Evolutionary conservation across 2,797 vertebrate species (phyloP), one percentile per base, ranked within the genome.

Genomic region (Capromys pilorides): DNA sequence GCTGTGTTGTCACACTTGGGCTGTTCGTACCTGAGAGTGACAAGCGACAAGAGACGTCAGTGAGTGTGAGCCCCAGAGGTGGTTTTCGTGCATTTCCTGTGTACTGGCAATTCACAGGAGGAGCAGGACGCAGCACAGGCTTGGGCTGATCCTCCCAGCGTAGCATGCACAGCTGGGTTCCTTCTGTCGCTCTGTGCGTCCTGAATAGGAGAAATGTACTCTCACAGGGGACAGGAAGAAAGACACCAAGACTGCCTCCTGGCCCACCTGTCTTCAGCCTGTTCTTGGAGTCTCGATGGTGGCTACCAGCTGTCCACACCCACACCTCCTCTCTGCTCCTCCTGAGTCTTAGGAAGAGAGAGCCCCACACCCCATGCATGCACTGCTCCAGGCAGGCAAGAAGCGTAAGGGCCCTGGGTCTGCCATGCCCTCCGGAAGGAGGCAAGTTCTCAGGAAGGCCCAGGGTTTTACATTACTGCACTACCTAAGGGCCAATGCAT

Each of bases 1-100:
- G 99, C 99, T 0, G 99, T 98, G 33, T 98, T 98, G 73, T 99
- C 99, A 93, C 99, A 99, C 96, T 99, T 99, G 6, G 99, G 99
- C 97, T 99, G 99, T 86, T 99, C 99, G 16, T 99, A 99, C 98
- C 99, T 99, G 95, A 28, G 89, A 41, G 28, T 33, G 45, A 79
- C 16, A 13, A 4, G 39, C 2, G 45, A 83, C 5, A 67, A n/a
- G 92, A 94, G 85, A 93, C 75, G 2, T 39, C 31, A 2, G 6
- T 2, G 36, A 91, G 2, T 59, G 8, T 92, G 59, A 86, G 75
- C 45, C 61, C 77, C 31, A 16, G 79, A 33, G 92, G 62, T 8
- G 18, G 41, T 67, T 82, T 93, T 21, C 6, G 57, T 2, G 10
- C 21, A 31, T 36, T 28, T 73, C 0, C 45, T 62, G 24, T 18